Conservation (phyloP, 2,888 invertebrate species). For the Caenorhabditis angaria region DNA sequence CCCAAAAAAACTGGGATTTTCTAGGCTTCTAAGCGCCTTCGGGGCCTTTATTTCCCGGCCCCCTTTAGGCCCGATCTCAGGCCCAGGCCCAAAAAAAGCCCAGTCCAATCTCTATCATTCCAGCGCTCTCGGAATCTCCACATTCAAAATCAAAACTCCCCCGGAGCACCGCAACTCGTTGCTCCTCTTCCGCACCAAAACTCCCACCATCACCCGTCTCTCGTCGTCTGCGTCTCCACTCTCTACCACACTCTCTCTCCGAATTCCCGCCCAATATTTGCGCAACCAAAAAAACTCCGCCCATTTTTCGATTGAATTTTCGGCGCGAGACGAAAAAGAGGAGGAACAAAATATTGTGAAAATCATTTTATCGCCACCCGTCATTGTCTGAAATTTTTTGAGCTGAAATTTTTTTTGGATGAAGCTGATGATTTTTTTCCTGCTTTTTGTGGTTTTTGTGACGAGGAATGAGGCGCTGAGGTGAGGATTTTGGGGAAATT, state of each 20-base stretch:
- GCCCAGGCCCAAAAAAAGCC: too few relatives aligned
- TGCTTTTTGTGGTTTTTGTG: neutral
- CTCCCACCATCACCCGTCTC: neutral
- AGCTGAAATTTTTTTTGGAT: neutral
- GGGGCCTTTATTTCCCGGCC: too few relatives aligned
- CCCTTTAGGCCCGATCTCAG: too few relatives aligned
- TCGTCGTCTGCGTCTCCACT: neutral
- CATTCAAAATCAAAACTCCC: neutral
- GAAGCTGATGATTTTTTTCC: neutral
- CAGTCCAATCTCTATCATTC: neutral
- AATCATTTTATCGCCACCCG: neutral
- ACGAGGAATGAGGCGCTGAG: neutral
- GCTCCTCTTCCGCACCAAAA: neutral
- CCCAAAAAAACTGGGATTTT: too few relatives aligned
- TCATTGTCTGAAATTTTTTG: neutral
- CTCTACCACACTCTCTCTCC: neutral
- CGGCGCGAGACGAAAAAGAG: neutral
- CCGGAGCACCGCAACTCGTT: neutral
- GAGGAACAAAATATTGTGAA: neutral
- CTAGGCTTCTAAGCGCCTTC: too few relatives aligned
- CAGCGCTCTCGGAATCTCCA: neutral
- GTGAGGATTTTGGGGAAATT: too few relatives aligned
- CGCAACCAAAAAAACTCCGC: neutral
- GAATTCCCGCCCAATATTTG: neutral
- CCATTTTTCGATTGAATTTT: neutral